phyloP scores from a whole-genome alignment of 2,113 vertebrate genomes.

The Saguinus midas region DNA sequence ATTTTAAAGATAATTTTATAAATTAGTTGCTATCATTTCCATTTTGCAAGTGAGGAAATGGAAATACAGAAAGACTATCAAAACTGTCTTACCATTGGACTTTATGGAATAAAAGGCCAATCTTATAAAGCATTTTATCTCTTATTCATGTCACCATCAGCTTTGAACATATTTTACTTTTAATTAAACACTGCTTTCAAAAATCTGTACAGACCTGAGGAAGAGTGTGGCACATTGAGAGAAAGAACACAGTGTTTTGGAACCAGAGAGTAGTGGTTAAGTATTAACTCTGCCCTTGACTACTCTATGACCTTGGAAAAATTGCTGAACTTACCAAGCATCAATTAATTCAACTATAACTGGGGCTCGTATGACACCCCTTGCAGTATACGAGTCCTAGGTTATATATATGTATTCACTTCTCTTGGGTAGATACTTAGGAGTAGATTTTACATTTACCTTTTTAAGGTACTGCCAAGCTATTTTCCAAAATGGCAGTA shows the following conservation, averaged over 20 bases:
- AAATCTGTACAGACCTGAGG: background rate
- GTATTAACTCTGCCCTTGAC: background rate
- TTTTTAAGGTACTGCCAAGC: background rate
- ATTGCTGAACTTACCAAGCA: background rate
- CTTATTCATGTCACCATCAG: background rate
- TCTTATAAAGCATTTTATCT: background rate
- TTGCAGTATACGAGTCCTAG: background rate
- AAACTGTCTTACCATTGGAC: background rate
- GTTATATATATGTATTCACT: background rate
- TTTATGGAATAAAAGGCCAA: background rate
- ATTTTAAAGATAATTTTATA: conserved; percentile 16
- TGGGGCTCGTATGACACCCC: background rate
- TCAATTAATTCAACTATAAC: background rate
- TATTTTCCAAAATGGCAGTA: background rate
- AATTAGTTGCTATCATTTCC: background rate
- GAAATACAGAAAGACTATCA: background rate
- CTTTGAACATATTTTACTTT: conserved; percentile 36
- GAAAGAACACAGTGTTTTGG: background rate
- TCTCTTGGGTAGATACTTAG: background rate
- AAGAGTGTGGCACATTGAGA: background rate
- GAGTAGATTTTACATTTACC: background rate
- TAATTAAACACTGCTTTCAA: background rate
- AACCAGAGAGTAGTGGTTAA: background rate
- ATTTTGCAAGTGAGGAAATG: background rate
- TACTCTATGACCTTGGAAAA: background rate